phyloP scores from a whole-genome alignment of 2,797 vertebrate genomes.

The Clarias platycephalus region DNA sequence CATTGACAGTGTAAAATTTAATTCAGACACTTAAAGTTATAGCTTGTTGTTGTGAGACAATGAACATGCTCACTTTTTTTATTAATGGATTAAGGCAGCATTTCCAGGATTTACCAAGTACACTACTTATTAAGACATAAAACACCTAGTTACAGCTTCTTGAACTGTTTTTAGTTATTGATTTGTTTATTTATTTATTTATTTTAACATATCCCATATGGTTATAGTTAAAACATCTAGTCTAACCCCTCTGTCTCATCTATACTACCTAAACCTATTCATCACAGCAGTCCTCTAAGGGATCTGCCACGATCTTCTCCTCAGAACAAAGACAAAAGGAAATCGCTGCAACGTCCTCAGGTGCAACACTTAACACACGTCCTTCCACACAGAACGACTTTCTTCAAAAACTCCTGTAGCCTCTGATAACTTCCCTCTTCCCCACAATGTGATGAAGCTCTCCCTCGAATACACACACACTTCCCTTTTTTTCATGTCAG shows the following conservation, averaged over 20 bases:
- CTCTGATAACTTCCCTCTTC: slow-evolving; percentile 22
- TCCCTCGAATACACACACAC: slow-evolving; percentile 41
- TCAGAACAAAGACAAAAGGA: slow-evolving; percentile 26
- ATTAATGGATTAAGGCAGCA: neutral
- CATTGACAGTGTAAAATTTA: neutral
- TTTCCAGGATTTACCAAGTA: neutral
- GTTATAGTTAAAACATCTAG: neutral
- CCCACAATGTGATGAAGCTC: slow-evolving; percentile 15
- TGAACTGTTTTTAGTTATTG: neutral
- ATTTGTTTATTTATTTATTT: no score
- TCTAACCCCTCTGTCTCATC: neutral
- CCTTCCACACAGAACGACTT: slow-evolving; percentile 5
- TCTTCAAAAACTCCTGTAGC: slow-evolving; percentile 28
- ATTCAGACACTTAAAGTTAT: neutral
- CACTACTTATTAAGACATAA: neutral
- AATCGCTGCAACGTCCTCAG: slow-evolving; percentile 18
- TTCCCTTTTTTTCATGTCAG: slow-evolving; percentile 22
- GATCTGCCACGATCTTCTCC: neutral
- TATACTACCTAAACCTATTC: neutral
- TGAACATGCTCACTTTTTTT: neutral
- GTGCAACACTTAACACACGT: slow-evolving; percentile 43
- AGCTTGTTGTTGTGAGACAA: neutral
- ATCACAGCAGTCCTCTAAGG: neutral
- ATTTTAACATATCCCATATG: neutral
- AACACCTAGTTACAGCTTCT: neutral